These are phyloP conservation scores for Panagrolaimus sp. DNA, from an alignment of 1,140 invertebrate genomes.

Conservation along the genomic window DNA sequence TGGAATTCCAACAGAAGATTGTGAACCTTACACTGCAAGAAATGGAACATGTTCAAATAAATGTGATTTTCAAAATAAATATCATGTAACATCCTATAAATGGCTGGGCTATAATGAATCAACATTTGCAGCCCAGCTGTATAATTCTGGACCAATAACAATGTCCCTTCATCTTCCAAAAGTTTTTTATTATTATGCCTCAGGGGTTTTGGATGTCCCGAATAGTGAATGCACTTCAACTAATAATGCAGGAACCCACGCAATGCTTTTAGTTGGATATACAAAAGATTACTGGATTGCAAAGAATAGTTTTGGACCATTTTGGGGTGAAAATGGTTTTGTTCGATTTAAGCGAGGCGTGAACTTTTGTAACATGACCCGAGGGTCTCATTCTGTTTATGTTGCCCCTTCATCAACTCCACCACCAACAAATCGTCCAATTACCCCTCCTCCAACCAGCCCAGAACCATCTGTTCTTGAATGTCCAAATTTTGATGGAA, in stretches of 20 bases:
- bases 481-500: too few species aligned
- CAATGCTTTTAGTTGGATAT: conserved; percentile 37
- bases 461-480: too few species aligned
- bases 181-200: too few species aligned
- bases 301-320: conserved; percentile 38
- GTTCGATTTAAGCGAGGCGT: conserved; percentile 85
- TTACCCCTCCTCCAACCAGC: too few species aligned
- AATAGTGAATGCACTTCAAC: conserved; percentile 28
- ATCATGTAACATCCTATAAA: not conserved
- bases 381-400: too few species aligned
- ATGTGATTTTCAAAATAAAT: too few species aligned
- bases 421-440: too few species aligned
- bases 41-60: not conserved
- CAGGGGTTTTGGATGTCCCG: not conserved
- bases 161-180: not conserved
- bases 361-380: conserved; percentile 77
- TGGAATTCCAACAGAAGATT: not conserved
- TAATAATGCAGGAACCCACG: conserved; percentile 31
- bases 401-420: too few species aligned
- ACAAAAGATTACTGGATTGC: conserved; percentile 51
- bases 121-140: conserved; percentile 39
- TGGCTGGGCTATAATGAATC: conserved; percentile 25
- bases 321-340: conserved; percentile 70
- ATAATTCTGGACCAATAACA: conserved; percentile 29
- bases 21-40: not conserved